phyloP scores from a whole-genome alignment of 1,140 invertebrate species.

The Medauroidea extradentata region DNA sequence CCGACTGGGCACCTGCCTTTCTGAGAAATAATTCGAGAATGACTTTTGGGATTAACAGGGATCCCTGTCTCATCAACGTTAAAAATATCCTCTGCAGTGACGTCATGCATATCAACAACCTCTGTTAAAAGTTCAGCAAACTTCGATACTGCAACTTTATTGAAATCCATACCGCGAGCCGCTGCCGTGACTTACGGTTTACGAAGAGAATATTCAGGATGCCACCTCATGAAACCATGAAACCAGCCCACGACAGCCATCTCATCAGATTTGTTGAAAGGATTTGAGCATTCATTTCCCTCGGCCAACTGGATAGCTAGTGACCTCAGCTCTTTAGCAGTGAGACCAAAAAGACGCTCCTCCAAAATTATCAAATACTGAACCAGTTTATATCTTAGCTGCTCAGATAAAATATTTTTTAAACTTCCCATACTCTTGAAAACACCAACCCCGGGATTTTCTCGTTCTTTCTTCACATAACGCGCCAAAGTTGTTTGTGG shows the following conservation, averaged over 20 bases:
- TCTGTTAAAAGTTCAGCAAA: conserved; percentile 5
- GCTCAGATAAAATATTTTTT: too few species aligned
- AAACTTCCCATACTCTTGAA: too few species aligned
- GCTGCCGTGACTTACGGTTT: background rate
- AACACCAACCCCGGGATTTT: too few species aligned
- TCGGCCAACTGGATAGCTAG: conserved; percentile 28
- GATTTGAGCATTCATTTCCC: conserved; percentile 21
- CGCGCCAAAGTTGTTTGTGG: too few species aligned
- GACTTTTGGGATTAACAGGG: conserved; percentile 14
- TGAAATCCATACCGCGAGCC: background rate
- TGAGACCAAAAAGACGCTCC: too few species aligned
- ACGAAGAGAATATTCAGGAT: background rate
- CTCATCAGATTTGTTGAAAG: background rate
- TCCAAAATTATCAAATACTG: too few species aligned
- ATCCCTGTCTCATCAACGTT: conserved; percentile 20
- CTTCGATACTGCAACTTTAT: background rate
- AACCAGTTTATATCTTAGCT: too few species aligned
- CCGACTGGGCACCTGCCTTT: conserved; percentile 16
- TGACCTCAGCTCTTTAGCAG: too few species aligned
- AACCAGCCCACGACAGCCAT: background rate
- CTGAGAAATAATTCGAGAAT: conserved; percentile 26
- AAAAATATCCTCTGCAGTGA: conserved; percentile 12
- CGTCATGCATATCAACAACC: conserved; percentile 4
- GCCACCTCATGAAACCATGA: background rate
- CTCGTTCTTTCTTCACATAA: too few species aligned